phyloP scores from a whole-genome alignment of 2,888 invertebrate genomes.

The Brachypalpus laphriformis region DNA sequence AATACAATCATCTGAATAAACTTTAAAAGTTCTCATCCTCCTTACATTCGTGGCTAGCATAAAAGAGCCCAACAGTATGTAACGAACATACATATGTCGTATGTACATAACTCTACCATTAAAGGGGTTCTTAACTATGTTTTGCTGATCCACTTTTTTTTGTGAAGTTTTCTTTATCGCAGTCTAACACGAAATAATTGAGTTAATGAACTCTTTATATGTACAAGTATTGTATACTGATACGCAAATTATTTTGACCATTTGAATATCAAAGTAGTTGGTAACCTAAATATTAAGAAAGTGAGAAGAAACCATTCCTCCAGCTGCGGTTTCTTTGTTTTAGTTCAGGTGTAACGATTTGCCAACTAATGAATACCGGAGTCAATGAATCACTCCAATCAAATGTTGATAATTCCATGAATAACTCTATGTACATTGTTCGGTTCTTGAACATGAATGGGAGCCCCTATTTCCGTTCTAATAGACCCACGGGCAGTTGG shows the following conservation, averaged over 20 bases:
- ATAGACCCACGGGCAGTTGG: neutral
- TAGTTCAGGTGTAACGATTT: conserved; percentile 11
- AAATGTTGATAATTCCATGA: conserved; percentile 9
- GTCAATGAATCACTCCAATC: conserved; percentile 40
- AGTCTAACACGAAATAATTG: conserved; percentile 10
- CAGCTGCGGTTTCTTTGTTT: neutral
- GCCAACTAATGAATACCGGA: conserved; percentile 4
- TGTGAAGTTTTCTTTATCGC: conserved; percentile 5
- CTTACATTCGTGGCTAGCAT: neutral
- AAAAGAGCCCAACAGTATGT: neutral
- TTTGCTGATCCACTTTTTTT: neutral
- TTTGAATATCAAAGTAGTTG: neutral
- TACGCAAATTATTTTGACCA: conserved; percentile 11
- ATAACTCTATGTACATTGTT: conserved; percentile 6
- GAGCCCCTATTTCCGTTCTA: neutral
- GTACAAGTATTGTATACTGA: neutral
- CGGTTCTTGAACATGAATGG: conserved; percentile 1
- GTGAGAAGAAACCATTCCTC: neutral
- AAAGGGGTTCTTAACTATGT: neutral
- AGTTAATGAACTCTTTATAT: conserved; percentile 6
- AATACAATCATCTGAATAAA: neutral
- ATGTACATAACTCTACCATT: neutral
- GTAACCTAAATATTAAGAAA: neutral
- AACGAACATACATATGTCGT: neutral
- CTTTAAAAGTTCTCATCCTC: neutral